Evolutionary conservation across 1,140 invertebrate genomes (phyloP), one percentile per base, ranked within the genome.

Genomic region (Drosophila sucinea): DNA sequence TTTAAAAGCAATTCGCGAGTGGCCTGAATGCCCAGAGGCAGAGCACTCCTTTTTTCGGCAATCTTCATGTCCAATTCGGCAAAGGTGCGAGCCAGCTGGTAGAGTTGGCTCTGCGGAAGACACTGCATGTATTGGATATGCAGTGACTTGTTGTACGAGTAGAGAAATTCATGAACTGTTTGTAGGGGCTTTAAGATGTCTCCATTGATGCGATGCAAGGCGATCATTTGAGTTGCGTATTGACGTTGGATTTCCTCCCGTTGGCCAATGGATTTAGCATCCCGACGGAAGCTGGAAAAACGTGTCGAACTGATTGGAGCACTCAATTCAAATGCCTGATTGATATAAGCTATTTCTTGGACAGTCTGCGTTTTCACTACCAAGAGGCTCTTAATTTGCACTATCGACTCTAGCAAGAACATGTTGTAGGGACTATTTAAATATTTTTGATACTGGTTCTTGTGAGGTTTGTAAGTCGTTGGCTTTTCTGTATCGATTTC

Each of bases 51-150:
- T 0, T 1, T 27, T 1, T 35, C 38, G 4, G 60, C 47, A 0
- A 58, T n/a, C 35, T 73, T 70, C 5, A 86, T 7, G 27, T 83
- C 83, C 55, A 70, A 2, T 23, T 83, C 73, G 38, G 84, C 84
- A 4, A 74, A 55, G 4, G 56, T 4, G 25, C 73, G 63, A n/a
- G 73, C 89, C 29, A 74, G 71, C 4, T 47, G 40, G 38, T 56
- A 80, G 1, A 73, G 23, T 1, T 73, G 64, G 3, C 68, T 44
- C n/a, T 69, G 40, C 3, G 58, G 56, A 4, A 27, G 4, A 1
- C 4, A 5, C 3, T 38, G 63, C 1, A 47, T 35, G 7, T 69
- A 32, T 27, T 51, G 3, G 2, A 40, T 27, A n/a, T 60, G 51
- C 30, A 17, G 7, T 25, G 35, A 8, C 8, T 29, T 60, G 7